Base-by-base conservation (phyloP, 2,113 vertebrate genomes). In the Pomatorhinus ruficollis region DNA sequence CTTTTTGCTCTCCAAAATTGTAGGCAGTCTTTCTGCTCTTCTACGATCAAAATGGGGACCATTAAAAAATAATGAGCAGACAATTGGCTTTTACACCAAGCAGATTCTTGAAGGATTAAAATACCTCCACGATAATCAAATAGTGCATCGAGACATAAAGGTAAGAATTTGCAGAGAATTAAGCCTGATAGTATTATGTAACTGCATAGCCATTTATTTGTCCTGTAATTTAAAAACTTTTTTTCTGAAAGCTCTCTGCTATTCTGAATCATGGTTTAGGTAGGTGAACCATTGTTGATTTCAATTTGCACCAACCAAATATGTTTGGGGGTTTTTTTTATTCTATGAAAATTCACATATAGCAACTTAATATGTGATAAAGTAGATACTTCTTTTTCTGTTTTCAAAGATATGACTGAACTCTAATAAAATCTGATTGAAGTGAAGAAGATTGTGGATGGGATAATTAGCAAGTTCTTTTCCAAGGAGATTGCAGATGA, bases 81-180 rank as follows among this genome's bases (percentile, higher is more conserved):
- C 99, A 75, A 99, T 99, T 69, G 99, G 99, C 86, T 99, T 99
- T 98, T 99, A 99, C 96, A 99, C 99, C 45, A 98, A 99, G 81
- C 99, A 99, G 97, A 99, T 99, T 97, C 98, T 99, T 89, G 99
- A 99, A 98, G 99, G 99, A 70, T 98, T 99, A 95, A 99, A 99
- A 94, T 99, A 99, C 93, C 99, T 99, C 85, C 99, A 99, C 3
- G 99, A 99, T 93, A 99, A 99, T 98, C 99, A 99, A 97, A 99
- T 99, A 56, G 99, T 99, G 31, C 99, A 99, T 97, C 96, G 99
- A 91, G 99, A 99, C 97, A 99, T 99, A 97, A 99, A 99, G 99
- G 99, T 99, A 97, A 92, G 86, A 88, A 54, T 90, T 54, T 80
- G 39, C 65, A 65, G 84, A 61, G 37, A 44, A 60, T 83, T 65